Base-by-base conservation (phyloP, 2,797 vertebrate genomes). In the Poliocrania exsul region DNA sequence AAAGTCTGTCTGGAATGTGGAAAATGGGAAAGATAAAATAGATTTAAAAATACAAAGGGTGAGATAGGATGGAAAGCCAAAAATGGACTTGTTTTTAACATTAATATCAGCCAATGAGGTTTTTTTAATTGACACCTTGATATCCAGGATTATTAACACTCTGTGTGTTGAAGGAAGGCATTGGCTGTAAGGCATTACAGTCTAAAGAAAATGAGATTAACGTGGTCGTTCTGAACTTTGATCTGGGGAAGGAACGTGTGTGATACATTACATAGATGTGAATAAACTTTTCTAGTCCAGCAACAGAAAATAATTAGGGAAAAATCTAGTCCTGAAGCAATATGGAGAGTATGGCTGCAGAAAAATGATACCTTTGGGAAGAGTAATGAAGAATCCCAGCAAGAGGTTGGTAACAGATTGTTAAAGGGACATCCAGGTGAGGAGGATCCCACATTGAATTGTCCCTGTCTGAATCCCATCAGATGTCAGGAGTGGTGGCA, bases 141-240 rank as follows among this genome's bases (percentile, higher is more conserved):
- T 92, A 24, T 14, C 16, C 29, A 5, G 19, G 31, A 10, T n/a
- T 75, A 37, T 35, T 82, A 83, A 65, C 33, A 60, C 13, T 47
- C 0, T 10, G 24, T 33, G 18, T 56, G 49, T 4, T 70, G 51
- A 44, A 79, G 69, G 69, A 44, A 74, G 64, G 44, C 26, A 29
- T 4, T 77, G 79, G 57, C 77, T 19, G 1, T 23, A 40, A 82
- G 82, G 54, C 47, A 18, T 24, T n/a, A 29, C 28, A 19, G 37
- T 75, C 61, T 86, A 42, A 72, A 87, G 89, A 56, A 90, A 88
- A 83, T 61, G 49, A 81, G 72, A 51, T 93, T 88, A 73, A 81
- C 3, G 0, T 33, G 61, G 19, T 49, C 31, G 5, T 65, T 72
- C 37, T 90, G 83, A 94, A 86, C 78, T 92, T 91, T 85, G 67